Evolutionary conservation across 1,140 invertebrate species (phyloP).

Genomic region (Papilio xuthus): DNA sequence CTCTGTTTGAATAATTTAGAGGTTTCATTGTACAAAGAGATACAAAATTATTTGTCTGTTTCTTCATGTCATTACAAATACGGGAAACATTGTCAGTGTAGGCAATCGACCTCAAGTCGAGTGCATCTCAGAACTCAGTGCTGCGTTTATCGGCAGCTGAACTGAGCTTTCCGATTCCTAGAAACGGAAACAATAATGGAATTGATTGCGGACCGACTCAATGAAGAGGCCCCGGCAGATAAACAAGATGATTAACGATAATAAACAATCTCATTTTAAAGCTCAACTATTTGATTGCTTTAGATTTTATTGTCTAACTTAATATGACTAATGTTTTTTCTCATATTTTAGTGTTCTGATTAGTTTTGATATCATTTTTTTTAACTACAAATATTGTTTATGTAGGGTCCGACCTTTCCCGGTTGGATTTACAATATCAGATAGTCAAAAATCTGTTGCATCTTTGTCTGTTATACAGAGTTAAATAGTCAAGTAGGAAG

Average conservation of each 20-base stretch:
- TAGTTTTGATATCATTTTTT: too few species aligned
- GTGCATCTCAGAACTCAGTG: not conserved
- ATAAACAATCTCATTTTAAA: slow-evolving; percentile 50
- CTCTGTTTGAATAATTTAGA: too few species aligned
- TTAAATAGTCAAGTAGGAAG: too few species aligned
- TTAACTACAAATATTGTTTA: too few species aligned
- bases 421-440: too few species aligned
- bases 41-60: too few species aligned
- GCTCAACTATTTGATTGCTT: slow-evolving; percentile 21
- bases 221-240: slow-evolving; percentile 30
- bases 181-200: slow-evolving; percentile 62
- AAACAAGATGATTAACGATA: slow-evolving; percentile 49
- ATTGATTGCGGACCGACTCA: slow-evolving; percentile 52
- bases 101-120: not conserved
- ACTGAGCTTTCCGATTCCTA: slow-evolving; percentile 40
- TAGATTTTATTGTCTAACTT: not conserved
- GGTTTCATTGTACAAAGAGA: too few species aligned
- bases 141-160: slow-evolving; percentile 18
- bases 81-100: not conserved
- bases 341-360: not conserved
- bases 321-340: not conserved
- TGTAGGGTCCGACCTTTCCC: too few species aligned
- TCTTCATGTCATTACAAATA: not conserved
- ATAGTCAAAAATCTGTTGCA: too few species aligned
- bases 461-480: too few species aligned